Percentiles rank a stretch among this genome's conserved stretches.
phyloP scores from a whole-genome alignment of 2,888 invertebrate species.

The Megamerina dolium region DNA sequence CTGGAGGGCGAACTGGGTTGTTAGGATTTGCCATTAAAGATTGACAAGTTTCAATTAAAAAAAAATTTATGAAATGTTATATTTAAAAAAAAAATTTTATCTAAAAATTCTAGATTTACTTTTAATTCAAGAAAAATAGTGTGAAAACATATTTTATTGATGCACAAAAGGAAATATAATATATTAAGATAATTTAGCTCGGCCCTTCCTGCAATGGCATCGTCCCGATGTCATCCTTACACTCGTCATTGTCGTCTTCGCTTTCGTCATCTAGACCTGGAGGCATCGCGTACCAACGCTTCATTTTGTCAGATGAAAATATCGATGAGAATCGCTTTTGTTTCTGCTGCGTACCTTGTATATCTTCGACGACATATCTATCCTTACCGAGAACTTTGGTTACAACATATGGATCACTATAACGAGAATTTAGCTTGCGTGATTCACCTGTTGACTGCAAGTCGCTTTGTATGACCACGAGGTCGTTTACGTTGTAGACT shows the following conservation, averaged over 20 bases:
- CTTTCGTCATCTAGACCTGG: conserved; percentile 2
- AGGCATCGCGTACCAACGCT: conserved; percentile 2
- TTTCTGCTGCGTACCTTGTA: neutral
- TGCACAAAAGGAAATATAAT: too few relatives aligned
- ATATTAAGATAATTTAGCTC: too few relatives aligned
- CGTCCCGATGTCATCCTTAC: conserved; percentile 6
- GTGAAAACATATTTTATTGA: too few relatives aligned
- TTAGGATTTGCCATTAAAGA: too few relatives aligned
- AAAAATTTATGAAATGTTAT: too few relatives aligned
- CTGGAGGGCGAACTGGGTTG: too few relatives aligned
- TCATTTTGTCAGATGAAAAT: conserved; percentile 4
- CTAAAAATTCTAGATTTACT: too few relatives aligned
- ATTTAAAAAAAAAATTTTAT: too few relatives aligned
- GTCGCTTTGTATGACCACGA: conserved; percentile 9
- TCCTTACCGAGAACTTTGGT: conserved; percentile 6
- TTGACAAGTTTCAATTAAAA: too few relatives aligned
- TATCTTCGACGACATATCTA: conserved; percentile 3
- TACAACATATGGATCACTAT: conserved; percentile 8
- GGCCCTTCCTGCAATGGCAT: conserved; percentile 1
- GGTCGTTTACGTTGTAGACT: conserved; percentile 1
- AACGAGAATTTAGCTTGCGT: conserved; percentile 9
- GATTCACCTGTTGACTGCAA: conserved; percentile 9
- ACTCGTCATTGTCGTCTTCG: too few relatives aligned
- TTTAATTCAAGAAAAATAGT: too few relatives aligned
- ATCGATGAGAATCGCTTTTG: conserved; percentile 1